Conservation (phyloP, 2,888 invertebrate species). For the Macrosoma leucophasiata region DNA sequence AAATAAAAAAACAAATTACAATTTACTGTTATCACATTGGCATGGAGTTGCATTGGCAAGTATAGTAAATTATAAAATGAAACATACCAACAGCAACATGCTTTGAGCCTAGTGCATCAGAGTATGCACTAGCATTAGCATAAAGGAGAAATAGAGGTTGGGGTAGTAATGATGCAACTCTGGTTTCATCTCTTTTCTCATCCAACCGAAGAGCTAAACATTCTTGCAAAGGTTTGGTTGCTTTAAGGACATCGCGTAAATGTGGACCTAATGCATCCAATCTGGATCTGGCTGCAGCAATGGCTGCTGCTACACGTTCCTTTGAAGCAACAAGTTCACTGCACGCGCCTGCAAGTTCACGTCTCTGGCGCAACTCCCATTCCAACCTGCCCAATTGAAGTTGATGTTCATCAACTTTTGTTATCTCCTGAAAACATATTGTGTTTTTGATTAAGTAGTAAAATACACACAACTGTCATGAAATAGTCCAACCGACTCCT, state of each 20-base stretch:
- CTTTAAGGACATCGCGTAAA: slow-evolving; percentile 75
- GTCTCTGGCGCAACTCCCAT: slow-evolving; percentile 93
- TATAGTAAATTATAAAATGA: not conserved
- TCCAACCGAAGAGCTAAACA: slow-evolving; percentile 88
- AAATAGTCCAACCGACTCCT: too few relatives aligned
- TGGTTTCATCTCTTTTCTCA: slow-evolving; percentile 85
- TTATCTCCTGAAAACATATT: slow-evolving; percentile 76
- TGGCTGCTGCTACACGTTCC: slow-evolving; percentile 83
- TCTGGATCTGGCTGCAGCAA: slow-evolving; percentile 83
- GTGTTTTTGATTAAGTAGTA: too few relatives aligned
- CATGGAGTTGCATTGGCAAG: not conserved
- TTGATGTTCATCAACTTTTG: slow-evolving; percentile 84
- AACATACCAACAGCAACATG: slow-evolving; percentile 59
- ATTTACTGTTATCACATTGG: slow-evolving; percentile 3
- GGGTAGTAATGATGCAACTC: slow-evolving; percentile 84
- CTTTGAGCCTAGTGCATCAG: slow-evolving; percentile 81
- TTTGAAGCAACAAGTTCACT: slow-evolving; percentile 85
- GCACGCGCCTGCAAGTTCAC: slow-evolving; percentile 85
- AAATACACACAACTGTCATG: too few relatives aligned
- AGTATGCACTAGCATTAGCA: slow-evolving; percentile 88
- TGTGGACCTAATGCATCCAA: slow-evolving; percentile 89
- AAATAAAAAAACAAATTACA: slow-evolving; percentile 17
- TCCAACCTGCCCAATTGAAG: slow-evolving; percentile 89
- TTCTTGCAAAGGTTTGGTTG: slow-evolving; percentile 93
- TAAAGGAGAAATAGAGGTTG: slow-evolving; percentile 90